Evolutionary conservation across 2,113 vertebrate species (phyloP), one percentile per base, ranked within the genome.

Genomic region (Gila orcuttii): DNA sequence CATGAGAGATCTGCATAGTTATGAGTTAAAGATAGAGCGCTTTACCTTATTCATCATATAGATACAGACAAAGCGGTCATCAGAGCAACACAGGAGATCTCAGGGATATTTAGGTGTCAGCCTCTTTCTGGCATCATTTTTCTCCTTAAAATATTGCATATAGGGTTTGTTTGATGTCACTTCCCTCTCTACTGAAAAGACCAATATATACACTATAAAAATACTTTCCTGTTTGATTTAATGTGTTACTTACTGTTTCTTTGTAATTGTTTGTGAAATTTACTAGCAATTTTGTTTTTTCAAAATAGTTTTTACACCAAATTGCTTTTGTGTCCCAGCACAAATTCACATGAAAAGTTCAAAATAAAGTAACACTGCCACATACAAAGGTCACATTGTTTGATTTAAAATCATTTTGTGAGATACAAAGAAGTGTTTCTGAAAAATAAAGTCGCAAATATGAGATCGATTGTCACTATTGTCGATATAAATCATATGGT

Each of bases 1-100:
- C 80, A 71, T 39, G 47, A n/a, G 81, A 83, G 50, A 83, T 83
- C 66, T 73, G 50, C 68, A 57, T 83, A 33, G 33, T 47, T 82
- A 68, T 36, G 42, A 50, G 25, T 50, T 68, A 25, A n/a, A 57
- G 62, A 69, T 15, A 7, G 62, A 52, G 28, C 0, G 2, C 45
- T 55, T 4, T 52, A n/a, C 62, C 42, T 64, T 47, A 81, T 64
- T 21, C 76, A 55, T 36, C 50, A 52, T 57, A 33, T 3, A 78
- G 50, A 60, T 39, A 59, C 17, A 59, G 8, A 79, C 52, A n/a
- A 10, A 13, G 21, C 11, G 28, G 77, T 79, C 12, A 79, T 36
- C 55, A 60, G 76, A 79, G 77, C 23, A 23, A 42, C 17, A 42
- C 62, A 33, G 10, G 33, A 39, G 33, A 19, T 71, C 19, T 23